A percentile compares a stretch with the other conserved stretches of the same genome.
Evolutionary conservation across 2,888 invertebrate species (phyloP).

Genomic region (Slavum lentiscoides): DNA sequence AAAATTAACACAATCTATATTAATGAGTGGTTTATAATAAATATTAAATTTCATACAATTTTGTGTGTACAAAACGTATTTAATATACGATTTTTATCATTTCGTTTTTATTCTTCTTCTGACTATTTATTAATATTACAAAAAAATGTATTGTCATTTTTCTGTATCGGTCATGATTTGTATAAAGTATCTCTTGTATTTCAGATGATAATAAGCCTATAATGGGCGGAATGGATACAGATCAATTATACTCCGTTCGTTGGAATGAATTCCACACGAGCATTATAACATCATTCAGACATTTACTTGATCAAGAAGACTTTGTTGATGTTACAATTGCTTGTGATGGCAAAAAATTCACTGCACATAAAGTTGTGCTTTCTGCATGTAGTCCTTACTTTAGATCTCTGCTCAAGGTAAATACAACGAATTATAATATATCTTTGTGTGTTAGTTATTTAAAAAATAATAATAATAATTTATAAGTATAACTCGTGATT

Average conservation of each 20-base stretch:
- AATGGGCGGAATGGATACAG: slow-evolving; percentile 61
- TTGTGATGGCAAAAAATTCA: slow-evolving; percentile 82
- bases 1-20: too few relatives aligned
- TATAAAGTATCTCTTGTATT: neutral
- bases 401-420: slow-evolving; percentile 76
- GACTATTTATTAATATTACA: too few relatives aligned
- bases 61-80: too few relatives aligned
- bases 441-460: slow-evolving; percentile 50
- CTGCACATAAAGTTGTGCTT: slow-evolving; percentile 86
- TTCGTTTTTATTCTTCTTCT: too few relatives aligned
- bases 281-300: slow-evolving; percentile 85
- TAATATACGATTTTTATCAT: too few relatives aligned
- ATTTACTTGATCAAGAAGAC: slow-evolving; percentile 86
- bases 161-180: too few relatives aligned
- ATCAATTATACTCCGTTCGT: slow-evolving; percentile 89
- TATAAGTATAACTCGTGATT: too few relatives aligned
- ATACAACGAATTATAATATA: slow-evolving; percentile 38
- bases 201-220: slow-evolving; percentile 52
- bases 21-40: too few relatives aligned
- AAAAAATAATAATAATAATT: neutral
- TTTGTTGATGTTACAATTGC: slow-evolving; percentile 92
- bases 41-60: too few relatives aligned
- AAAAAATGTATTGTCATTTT: too few relatives aligned
- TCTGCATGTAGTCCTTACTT: slow-evolving; percentile 94
- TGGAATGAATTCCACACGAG: slow-evolving; percentile 95